These are phyloP conservation scores for Melanostigma gelatinosum DNA, from an alignment of 2,113 vertebrate species.

Conservation along the genomic window DNA sequence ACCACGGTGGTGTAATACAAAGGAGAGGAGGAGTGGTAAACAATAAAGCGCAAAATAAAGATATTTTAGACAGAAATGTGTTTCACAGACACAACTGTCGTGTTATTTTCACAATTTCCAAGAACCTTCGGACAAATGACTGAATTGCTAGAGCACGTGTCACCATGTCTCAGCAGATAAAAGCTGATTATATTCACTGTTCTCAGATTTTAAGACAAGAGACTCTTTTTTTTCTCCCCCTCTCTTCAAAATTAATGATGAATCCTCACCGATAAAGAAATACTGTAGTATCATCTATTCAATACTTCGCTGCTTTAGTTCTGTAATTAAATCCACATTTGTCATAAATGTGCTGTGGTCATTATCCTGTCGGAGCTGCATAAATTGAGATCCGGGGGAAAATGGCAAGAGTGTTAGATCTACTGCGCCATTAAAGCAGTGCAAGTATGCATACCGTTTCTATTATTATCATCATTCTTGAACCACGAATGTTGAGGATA, in stretches of 20 bases:
- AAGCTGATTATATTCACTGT: conserved; percentile 35
- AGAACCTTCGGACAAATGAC: conserved; percentile 59
- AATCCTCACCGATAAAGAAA: conserved; percentile 27
- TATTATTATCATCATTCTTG: conserved; percentile 10
- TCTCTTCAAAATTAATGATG: conserved; percentile 29
- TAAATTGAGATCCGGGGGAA: conserved; percentile 36
- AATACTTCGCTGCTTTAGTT: conserved; percentile 29
- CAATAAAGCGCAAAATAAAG: conserved; percentile 54
- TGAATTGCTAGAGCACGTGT: conserved; percentile 56
- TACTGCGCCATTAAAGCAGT: conserved; percentile 13
- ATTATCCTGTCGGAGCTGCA: conserved; percentile 44
- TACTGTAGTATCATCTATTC: conserved; percentile 12
- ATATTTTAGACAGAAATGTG: conserved; percentile 51
- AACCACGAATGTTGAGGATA: conserved; percentile 26
- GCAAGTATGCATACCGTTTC: conserved; percentile 1
- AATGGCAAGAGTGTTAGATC: conserved; percentile 30
- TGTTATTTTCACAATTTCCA: conserved; percentile 50
- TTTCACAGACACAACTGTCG: conserved; percentile 53
- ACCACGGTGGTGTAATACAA: conserved; percentile 4
- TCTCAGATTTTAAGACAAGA: conserved; percentile 35
- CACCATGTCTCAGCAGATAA: conserved; percentile 45
- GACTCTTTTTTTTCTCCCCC: neutral
- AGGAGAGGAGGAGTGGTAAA: conserved; percentile 14
- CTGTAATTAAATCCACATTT: conserved; percentile 61
- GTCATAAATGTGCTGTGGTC: conserved; percentile 37